Evolutionary conservation across 1,140 invertebrate species (phyloP).

Genomic region (Sarcophaga peregrina): DNA sequence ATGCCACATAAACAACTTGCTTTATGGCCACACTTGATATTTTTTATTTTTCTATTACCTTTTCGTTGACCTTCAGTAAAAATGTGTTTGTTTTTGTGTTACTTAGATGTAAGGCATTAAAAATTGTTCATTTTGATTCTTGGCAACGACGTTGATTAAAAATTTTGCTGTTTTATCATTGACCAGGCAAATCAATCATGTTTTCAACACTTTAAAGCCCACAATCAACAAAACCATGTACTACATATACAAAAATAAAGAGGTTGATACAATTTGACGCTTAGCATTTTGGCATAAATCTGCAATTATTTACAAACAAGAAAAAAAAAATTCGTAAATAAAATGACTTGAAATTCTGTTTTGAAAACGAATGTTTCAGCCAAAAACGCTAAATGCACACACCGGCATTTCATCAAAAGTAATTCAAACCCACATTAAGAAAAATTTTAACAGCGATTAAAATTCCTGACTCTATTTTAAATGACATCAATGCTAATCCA

Average conservation of each 20-base stretch:
- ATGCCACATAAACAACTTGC: no score
- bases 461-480: not conserved
- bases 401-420: not conserved
- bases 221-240: not conserved
- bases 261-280: conserved; percentile 9
- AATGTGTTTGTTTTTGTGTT: no score
- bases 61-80: no score
- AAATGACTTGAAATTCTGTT: not conserved
- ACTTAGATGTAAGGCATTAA: no score
- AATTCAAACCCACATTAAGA: conserved; percentile 5
- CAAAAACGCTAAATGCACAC: not conserved
- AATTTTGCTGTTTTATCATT: not conserved
- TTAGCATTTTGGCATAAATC: not conserved
- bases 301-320: not conserved
- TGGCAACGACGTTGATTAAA: not conserved
- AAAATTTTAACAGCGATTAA: not conserved
- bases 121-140: no score
- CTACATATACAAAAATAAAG: not conserved
- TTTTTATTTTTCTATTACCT: no score
- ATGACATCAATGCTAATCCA: not conserved
- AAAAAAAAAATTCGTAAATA: not conserved
- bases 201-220: not conserved
- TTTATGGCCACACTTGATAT: no score
- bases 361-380: not conserved
- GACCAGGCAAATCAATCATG: conserved; percentile 9